phyloP scores from a whole-genome alignment of 2,888 invertebrate genomes.

The Bugula neritina region DNA sequence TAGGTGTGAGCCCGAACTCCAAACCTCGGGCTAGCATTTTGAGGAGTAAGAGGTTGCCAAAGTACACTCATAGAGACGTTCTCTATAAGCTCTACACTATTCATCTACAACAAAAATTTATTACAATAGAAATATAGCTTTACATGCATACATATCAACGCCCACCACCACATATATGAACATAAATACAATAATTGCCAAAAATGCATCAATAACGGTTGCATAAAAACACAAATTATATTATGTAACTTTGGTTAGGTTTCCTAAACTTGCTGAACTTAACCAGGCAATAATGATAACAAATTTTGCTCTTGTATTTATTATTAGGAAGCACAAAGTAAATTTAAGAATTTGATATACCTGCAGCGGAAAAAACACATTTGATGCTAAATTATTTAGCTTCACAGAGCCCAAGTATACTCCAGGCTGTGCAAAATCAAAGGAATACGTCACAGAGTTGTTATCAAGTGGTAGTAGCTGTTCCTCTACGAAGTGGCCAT shows the following conservation, averaged over 20 bases:
- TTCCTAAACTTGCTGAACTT: too few species aligned
- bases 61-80: neutral
- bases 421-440: neutral
- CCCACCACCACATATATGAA: too few species aligned
- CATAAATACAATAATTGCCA: too few species aligned
- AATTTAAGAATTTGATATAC: too few species aligned
- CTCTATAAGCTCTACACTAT: slow-evolving; percentile 5
- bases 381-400: neutral
- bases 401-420: slow-evolving; percentile 4
- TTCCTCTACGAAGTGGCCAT: neutral
- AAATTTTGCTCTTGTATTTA: too few species aligned
- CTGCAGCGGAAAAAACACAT: neutral
- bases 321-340: too few species aligned
- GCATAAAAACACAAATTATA: too few species aligned
- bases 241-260: too few species aligned
- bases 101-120: neutral
- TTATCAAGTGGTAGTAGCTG: neutral
- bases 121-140: neutral
- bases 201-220: too few species aligned
- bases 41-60: neutral
- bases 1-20: neutral
- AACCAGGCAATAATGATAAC: too few species aligned
- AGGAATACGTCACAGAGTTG: neutral
- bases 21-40: neutral
- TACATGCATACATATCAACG: too few species aligned